Evolutionary conservation across 1,140 invertebrate genomes (phyloP).

Genomic region (Calliphora vicina): DNA sequence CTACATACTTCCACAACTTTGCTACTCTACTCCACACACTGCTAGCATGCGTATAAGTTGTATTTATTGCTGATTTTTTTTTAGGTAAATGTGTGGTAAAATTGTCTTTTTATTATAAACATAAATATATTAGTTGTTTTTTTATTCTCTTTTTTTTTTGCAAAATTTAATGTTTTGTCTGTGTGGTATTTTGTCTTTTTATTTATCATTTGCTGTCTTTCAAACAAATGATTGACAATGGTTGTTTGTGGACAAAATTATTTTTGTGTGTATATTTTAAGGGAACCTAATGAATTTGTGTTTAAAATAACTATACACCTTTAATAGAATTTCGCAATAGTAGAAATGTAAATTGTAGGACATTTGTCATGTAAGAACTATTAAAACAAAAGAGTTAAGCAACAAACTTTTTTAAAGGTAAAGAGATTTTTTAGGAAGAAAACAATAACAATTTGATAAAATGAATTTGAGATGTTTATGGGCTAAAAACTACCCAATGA

Average conservation of each 20-base stretch:
- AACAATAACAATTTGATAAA: too few species aligned
- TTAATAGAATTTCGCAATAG: too few species aligned
- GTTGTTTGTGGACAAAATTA: not conserved
- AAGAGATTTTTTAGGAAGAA: too few species aligned
- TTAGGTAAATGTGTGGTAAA: not conserved
- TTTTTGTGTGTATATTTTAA: not conserved
- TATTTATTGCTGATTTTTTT: not conserved
- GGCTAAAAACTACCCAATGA: too few species aligned
- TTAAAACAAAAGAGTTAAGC: not conserved
- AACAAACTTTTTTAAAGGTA: not conserved
- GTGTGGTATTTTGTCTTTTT: slow-evolving; percentile 3
- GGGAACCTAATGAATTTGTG: not conserved
- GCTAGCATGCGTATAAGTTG: not conserved
- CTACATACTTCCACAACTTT: slow-evolving; percentile 1
- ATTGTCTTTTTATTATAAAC: not conserved
- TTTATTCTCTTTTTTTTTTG: too few species aligned
- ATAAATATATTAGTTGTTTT: not conserved
- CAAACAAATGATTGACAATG: not conserved
- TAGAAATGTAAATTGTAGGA: too few species aligned
- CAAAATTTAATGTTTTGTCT: not conserved
- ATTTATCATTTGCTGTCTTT: not conserved
- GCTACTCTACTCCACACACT: not conserved
- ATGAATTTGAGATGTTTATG: too few species aligned
- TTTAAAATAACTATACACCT: too few species aligned
- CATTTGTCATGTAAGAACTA: not conserved